These are phyloP conservation scores for Pyrgus malvae DNA, from an alignment of 2,888 invertebrate species.

Conservation along the genomic window DNA sequence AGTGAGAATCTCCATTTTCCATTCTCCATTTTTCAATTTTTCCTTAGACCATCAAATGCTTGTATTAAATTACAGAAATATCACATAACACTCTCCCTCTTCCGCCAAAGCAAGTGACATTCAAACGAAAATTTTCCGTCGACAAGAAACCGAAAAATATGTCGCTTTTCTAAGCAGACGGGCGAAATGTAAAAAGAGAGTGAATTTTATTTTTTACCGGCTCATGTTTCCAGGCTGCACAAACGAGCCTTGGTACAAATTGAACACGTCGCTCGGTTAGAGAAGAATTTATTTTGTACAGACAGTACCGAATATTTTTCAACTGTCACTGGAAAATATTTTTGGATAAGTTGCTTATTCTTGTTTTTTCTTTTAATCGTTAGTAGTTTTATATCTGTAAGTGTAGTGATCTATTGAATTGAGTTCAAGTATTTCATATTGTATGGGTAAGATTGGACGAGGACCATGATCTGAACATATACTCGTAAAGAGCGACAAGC, in stretches of 20 bases:
- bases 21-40: too few species aligned
- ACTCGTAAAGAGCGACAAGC: too few species aligned
- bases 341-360: not conserved
- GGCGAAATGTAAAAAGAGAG: not conserved
- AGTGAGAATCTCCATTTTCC: too few species aligned
- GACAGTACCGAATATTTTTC: conserved; percentile 1
- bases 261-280: not conserved
- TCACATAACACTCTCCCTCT: not conserved
- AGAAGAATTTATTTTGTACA: not conserved
- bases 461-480: too few species aligned
- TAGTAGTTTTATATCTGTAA: not conserved
- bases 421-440: too few species aligned
- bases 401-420: not conserved
- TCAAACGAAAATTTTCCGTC: not conserved
- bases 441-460: too few species aligned
- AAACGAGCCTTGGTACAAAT: conserved; percentile 3
- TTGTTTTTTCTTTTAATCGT: not conserved
- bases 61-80: not conserved
- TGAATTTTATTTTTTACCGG: conserved; percentile 13
- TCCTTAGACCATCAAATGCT: not conserved
- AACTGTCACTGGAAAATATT: conserved; percentile 2
- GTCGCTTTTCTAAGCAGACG: conserved; percentile 4
- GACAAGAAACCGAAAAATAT: conserved; percentile 8
- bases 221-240: conserved; percentile 8
- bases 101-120: not conserved